A percentile compares a stretch with the other conserved stretches of the same genome.
Conservation (phyloP, 2,888 invertebrate genomes). For the Alloplasta piceator region DNA sequence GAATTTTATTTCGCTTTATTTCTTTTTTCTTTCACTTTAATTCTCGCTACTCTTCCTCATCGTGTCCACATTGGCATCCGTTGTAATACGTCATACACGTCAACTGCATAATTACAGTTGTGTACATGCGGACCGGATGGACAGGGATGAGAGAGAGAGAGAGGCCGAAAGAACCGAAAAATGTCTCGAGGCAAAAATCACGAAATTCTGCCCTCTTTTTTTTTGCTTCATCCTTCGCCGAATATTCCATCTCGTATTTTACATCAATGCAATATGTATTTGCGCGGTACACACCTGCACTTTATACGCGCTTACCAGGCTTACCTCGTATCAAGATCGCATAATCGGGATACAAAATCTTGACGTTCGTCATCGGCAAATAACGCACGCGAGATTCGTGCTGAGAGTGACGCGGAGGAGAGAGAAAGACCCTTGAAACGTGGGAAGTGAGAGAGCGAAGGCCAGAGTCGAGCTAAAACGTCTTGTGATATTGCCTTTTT, state of each 20-base stretch:
- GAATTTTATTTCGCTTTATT: slow-evolving; percentile 48
- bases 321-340: slow-evolving; percentile 66
- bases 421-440: slow-evolving; percentile 71
- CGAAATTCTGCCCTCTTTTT: slow-evolving; percentile 62
- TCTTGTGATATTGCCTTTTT: slow-evolving; percentile 64
- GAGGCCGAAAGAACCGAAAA: slow-evolving; percentile 42
- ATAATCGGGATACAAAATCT: slow-evolving; percentile 65
- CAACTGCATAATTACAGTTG: slow-evolving; percentile 65
- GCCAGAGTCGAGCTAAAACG: slow-evolving; percentile 48
- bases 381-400: slow-evolving; percentile 39
- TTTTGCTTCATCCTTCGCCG: neutral
- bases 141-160: slow-evolving; percentile 29
- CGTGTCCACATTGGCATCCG: slow-evolving; percentile 56
- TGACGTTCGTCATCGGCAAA: slow-evolving; percentile 61
- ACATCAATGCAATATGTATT: neutral
- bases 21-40: slow-evolving; percentile 57
- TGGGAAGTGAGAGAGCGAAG: slow-evolving; percentile 71
- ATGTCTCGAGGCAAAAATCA: slow-evolving; percentile 64
- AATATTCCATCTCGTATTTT: slow-evolving; percentile 4
- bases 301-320: slow-evolving; percentile 57
- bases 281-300: neutral
- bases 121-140: slow-evolving; percentile 34
- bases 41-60: slow-evolving; percentile 51
- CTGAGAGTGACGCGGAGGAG: slow-evolving; percentile 11
- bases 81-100: slow-evolving; percentile 59